Evolutionary conservation across 2,888 invertebrate species (phyloP), one percentile per base, ranked within the genome.

Genomic region (Neoascia interrupta): DNA sequence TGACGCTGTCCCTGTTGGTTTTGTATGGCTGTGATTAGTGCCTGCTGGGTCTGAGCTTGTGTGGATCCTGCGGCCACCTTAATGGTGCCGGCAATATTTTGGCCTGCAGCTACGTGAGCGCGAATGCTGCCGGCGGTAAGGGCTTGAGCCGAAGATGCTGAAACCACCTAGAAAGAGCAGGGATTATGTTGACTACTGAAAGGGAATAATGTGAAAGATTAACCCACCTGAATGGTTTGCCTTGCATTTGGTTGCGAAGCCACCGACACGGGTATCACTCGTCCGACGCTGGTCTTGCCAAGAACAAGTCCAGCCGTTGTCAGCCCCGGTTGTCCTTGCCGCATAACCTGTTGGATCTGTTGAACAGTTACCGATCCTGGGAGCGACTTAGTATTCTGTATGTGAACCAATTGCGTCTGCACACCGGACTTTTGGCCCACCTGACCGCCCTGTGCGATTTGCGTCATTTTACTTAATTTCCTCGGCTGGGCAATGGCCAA

Each of bases 261-360:
- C 0, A 93, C 92, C 54, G 91, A 91, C 0, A 93, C 92, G 1
- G 93, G 93, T 82, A 93, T 93, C 1, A 93, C 92, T 21, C 93
- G 89, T 0, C 92, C 90, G 15, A 91, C 90, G 45, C 92, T 89
- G 0, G 90, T 90, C 84, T 93, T 92, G 0, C 93, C 91, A 51
- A 93, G 85, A 10, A 93, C 92, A 19, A 88, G 83, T 5, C 92
- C 91, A 64, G 88, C 83, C 1, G 85, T 82, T 6, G 86, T 82
- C 36, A 85, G 61, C 3, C 86, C 90, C 54, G 90, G 91, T 53
- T 88, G 89, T 0, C 91, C 91, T 63, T 92, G 92, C 76, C 93
- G 92, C 87, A 94, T 91, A 8, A 94, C 92, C 85, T 94, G 94
- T 79, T 94, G 94, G 39, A 94, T 91, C 84, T 94, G 94, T 82